phyloP scores from a whole-genome alignment of 1,140 invertebrate genomes.

The Apis dorsata region DNA sequence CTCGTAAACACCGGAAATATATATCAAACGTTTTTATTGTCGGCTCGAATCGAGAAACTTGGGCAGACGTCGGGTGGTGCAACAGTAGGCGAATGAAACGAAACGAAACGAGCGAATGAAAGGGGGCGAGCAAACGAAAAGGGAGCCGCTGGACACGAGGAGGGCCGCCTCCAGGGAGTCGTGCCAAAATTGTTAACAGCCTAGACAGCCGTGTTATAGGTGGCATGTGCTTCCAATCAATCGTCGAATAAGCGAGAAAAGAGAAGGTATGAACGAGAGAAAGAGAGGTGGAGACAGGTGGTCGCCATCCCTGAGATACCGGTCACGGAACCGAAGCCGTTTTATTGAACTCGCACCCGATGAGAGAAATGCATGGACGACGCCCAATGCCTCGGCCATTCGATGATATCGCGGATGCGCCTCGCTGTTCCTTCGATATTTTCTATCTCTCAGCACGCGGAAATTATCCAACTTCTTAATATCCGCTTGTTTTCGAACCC shows the following conservation, averaged over 20 bases:
- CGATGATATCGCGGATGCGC: neutral
- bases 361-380: conserved; percentile 21
- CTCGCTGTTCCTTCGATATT: neutral
- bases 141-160: conserved; percentile 30
- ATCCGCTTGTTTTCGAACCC: conserved; percentile 34
- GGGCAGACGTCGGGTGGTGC: conserved; percentile 11
- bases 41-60: conserved; percentile 6
- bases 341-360: conserved; percentile 56
- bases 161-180: conserved; percentile 46
- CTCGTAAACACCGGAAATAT: conserved; percentile 37
- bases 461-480: conserved; percentile 41
- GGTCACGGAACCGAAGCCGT: conserved; percentile 46
- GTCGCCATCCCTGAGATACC: conserved; percentile 60
- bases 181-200: conserved; percentile 68
- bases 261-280: neutral
- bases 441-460: conserved; percentile 9
- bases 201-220: conserved; percentile 62
- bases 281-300: conserved; percentile 59
- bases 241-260: conserved; percentile 35
- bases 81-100: conserved; percentile 47
- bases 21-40: conserved; percentile 38
- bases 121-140: conserved; percentile 27
- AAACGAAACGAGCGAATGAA: conserved; percentile 8
- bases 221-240: conserved; percentile 65
- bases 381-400: neutral